phyloP scores from a whole-genome alignment of 2,113 vertebrate species.

The Rutilus rutilus region DNA sequence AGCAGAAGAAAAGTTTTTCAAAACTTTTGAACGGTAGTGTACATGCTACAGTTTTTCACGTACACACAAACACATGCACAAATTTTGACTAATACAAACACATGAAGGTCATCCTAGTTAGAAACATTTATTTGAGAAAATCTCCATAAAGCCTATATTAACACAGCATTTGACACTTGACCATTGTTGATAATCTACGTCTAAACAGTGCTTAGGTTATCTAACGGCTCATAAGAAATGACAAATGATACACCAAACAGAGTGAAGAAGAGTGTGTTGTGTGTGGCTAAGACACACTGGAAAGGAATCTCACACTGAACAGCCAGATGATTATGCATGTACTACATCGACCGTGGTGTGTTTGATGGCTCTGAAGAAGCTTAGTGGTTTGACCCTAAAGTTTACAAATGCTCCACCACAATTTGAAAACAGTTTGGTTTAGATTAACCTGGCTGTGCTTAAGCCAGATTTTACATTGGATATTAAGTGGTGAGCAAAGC shows the following conservation, averaged over 20 bases:
- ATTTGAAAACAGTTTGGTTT: not conserved
- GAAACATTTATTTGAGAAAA: slow-evolving; percentile 18
- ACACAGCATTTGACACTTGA: slow-evolving; percentile 25
- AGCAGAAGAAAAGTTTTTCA: too few species aligned
- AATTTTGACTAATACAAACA: not conserved
- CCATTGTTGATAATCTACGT: slow-evolving; percentile 7
- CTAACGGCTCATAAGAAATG: slow-evolving; percentile 22
- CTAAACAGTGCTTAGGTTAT: slow-evolving; percentile 43
- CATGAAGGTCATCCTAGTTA: not conserved
- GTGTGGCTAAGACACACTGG: slow-evolving; percentile 3
- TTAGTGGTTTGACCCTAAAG: not conserved
- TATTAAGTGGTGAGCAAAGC: not conserved
- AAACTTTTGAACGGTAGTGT: too few species aligned
- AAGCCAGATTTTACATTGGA: not conserved
- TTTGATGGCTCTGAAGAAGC: slow-evolving; percentile 17
- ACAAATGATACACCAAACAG: slow-evolving; percentile 16
- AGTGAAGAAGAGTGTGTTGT: not conserved
- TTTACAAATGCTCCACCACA: not conserved
- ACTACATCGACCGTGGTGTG: not conserved
- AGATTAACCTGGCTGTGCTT: not conserved
- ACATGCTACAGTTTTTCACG: not conserved
- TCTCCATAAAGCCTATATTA: slow-evolving; percentile 3
- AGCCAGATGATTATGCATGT: not conserved
- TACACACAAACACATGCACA: not conserved
- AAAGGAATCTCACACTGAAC: not conserved